Base-by-base conservation (phyloP, 1,140 invertebrate genomes). In the Trachelipus rathkii region DNA sequence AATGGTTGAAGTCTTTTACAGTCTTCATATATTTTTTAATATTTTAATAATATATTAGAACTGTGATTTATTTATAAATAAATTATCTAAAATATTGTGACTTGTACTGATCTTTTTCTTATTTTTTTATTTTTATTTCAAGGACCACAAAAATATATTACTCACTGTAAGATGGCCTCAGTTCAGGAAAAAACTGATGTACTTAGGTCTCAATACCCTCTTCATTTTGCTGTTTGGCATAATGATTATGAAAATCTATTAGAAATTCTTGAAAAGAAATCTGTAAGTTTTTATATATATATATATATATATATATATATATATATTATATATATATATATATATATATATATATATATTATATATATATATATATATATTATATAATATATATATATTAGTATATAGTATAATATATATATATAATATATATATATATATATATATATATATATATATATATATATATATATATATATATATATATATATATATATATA, bases 301-400 rank as follows among this genome's bases (percentile, higher is more conserved):
- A 60, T 60, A 60, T 60, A 60, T 13, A 60, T 60, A 60, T 60
- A 19, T 60, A 60, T 60, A 19, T 60, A 19, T 60, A 60, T 60
- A 60, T 60, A 60, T 60, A 60, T 60, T 60, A 60, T 60, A 60
- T 60, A 60, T 60, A 19, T 60, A 19, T 60, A 19, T 60, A 19
- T 60, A 19, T 60, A 60, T 60, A 19, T 60, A 33, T 60, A 60
- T 60, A 60, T 60, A 60, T 15, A 15, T 60, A 19, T 50, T 13
- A 60, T 60, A 15, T 13, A 19, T 19, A 60, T 15, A 19, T 15
- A 60, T 60, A 60, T 19, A 13, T 15, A 19, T 60, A 19, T 60
- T n/a, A n/a, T n/a, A n/a, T n/a, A n/a, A 60, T 60, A 60, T 60
- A 60, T 60, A 60, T 60, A 60, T 60, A 60, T 60, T n/a, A n/a